Base-by-base conservation (phyloP, 2,888 invertebrate genomes). In the Pristionchus exspectatus region DNA sequence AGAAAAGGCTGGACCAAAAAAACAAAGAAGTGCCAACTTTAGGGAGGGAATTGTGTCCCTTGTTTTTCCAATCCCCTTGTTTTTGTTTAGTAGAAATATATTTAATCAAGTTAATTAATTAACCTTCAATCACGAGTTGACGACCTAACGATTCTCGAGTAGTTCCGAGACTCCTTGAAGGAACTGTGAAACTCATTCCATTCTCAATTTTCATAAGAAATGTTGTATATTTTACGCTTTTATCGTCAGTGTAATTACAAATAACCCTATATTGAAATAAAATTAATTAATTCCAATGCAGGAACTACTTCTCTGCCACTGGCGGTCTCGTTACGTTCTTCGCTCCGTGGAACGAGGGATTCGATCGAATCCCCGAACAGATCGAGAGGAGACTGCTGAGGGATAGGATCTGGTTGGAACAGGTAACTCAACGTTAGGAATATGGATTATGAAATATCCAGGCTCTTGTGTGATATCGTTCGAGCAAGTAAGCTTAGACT, bases 341-440 rank as follows among this genome's bases (percentile, higher is more conserved):
- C 90, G 95, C 95, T 14, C 95, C 95, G 0, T 94, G 93, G 93
- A 94, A 95, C 90, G 95, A 95, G 88, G 95, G 95, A 14, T 95
- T 95, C 87, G 94, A 95, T 74, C 91, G 95, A 44, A 95, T 95
- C 69, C 95, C 95, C 2, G 94, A 95, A 66, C 93, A 94, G 66
- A 93, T 95, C n/a, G 95, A 95, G 89, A 87, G 94, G 30, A 90
- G 95, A 63, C 91, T 95, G 72, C 90, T 95, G 83, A 81, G 95
- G 24, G 95, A 95, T 91, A 90, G 95, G 30, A 92, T 95, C 21
- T 95, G 95, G 95, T 90, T 95, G 63, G 95, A 95, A 90, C 94
- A 95, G 91, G 94, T 95, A 24, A 16, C 30, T 30, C 24, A 16
- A 69, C 10, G 66, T 38, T 38, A 3, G 38, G 38, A 38, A 38